Evolutionary conservation across 2,113 vertebrate genomes (phyloP), one percentile per base, ranked within the genome.

Genomic region (Solea senegalensis): DNA sequence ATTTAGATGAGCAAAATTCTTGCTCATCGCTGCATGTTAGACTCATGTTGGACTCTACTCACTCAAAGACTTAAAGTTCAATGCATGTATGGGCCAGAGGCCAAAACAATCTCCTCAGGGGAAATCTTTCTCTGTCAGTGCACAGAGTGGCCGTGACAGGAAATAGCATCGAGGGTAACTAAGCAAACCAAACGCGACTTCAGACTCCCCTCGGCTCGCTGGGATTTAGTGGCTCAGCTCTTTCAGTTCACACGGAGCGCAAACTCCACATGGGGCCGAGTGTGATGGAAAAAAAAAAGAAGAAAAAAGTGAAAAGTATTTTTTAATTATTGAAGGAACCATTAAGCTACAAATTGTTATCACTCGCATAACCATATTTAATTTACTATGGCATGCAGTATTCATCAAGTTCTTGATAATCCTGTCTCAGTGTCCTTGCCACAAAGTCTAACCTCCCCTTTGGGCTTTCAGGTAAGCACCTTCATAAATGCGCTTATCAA

Each of bases 81-180:
- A 55, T 73, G 64, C 72, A 69, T 50, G 65, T 39, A 74, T 39
- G 62, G 85, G 82, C 80, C 62, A 28, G 34, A 40, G 83, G 83
- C 83, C 89, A 89, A 83, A 85, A 58, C 80, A 74, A 80, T 79
- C 63, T 73, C 58, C 75, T 62, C 39, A 45, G 74, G 61, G 78
- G 48, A 50, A 8, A 79, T 86, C 74, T 65, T 70, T 88, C 84
- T 80, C 74, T 65, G 81, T 85, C 86, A 72, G 65, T 12, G 60
- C 59, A 46, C 62, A 57, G 61, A 69, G 72, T n/a, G 16, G 61
- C 69, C 76, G 72, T 83, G 83, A 87, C 88, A 79, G 78, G 79
- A 71, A 75, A 58, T 53, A 66, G 80, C 68, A 75, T 81, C 67
- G 60, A 67, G 74, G 78, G 51, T 68, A 86, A 81, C 73, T 70